Evolutionary conservation across 2,113 vertebrate genomes (phyloP).

Genomic region (Brachyistius frenatus): DNA sequence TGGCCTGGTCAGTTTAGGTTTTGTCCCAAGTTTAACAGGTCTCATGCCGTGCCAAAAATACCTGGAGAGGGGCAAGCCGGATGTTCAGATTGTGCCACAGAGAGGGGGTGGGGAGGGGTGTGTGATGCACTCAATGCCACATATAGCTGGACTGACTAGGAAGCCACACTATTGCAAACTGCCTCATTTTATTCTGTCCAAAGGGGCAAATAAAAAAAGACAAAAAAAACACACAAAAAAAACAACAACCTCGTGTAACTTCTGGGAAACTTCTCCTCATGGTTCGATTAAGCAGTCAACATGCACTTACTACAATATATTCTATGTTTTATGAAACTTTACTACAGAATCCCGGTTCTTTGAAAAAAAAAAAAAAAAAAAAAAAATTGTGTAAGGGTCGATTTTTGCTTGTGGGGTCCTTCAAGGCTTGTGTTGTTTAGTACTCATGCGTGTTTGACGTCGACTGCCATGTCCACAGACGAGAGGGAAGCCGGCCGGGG

Average conservation of each 20-base stretch:
- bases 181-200: constrained; percentile 75
- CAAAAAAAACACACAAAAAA: constrained; percentile 16
- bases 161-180: constrained; percentile 76
- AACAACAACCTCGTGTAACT: constrained; percentile 29
- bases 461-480: constrained; percentile 50
- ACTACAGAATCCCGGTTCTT: constrained; percentile 46
- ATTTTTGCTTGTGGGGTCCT: constrained; percentile 13
- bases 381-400: no score
- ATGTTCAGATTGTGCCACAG: constrained; percentile 43
- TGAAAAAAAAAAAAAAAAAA: not conserved
- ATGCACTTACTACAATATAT: constrained; percentile 70
- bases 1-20: constrained; percentile 25
- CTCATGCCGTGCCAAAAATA: constrained; percentile 62
- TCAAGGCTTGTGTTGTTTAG: constrained; percentile 25
- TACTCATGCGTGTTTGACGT: constrained; percentile 40
- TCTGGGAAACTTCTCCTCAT: constrained; percentile 58
- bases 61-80: constrained; percentile 29
- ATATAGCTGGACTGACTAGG: constrained; percentile 73
- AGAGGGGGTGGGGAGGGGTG: not conserved
- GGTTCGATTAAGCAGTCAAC: constrained; percentile 67
- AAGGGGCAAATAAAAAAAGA: constrained; percentile 49
- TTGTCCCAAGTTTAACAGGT: constrained; percentile 54
- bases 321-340: constrained; percentile 54
- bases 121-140: constrained; percentile 56
- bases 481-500: constrained; percentile 33